These are phyloP conservation scores for Drosophila ironensis DNA, from an alignment of 1,140 invertebrate species.

Conservation along the genomic window DNA sequence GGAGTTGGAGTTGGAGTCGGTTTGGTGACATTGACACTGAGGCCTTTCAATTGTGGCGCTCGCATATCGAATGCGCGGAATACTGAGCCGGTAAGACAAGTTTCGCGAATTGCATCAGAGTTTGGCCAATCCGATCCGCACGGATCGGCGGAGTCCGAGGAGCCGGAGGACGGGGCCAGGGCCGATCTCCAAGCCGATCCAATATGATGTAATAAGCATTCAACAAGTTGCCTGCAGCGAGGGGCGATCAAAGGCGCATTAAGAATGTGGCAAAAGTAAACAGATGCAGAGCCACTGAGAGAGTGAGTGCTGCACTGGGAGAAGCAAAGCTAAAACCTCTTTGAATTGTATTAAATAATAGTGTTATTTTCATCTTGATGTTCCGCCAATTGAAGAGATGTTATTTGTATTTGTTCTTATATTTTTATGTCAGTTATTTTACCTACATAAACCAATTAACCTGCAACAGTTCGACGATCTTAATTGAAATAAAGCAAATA, in stretches of 20 bases:
- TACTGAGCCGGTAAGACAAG: slow-evolving; percentile 74
- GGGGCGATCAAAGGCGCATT: slow-evolving; percentile 57
- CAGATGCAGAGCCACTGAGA: slow-evolving; percentile 8
- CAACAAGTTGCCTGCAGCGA: slow-evolving; percentile 12
- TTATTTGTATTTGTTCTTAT: too few relatives aligned
- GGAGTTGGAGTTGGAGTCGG: background rate
- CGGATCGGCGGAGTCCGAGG: background rate
- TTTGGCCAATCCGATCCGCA: slow-evolving; percentile 10
- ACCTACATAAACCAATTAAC: too few relatives aligned
- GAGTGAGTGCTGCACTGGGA: slow-evolving; percentile 17
- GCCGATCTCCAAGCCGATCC: slow-evolving; percentile 23
- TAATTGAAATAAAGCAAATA: too few relatives aligned
- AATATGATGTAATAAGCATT: slow-evolving; percentile 72
- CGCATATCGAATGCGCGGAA: slow-evolving; percentile 69
- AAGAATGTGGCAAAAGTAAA: slow-evolving; percentile 45
- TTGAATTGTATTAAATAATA: too few relatives aligned
- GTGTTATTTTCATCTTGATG: too few relatives aligned
- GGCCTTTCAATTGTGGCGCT: slow-evolving; percentile 76
- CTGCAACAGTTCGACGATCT: too few relatives aligned
- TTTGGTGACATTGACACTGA: slow-evolving; percentile 75
- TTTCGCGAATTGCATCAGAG: slow-evolving; percentile 76
- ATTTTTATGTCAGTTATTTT: too few relatives aligned
- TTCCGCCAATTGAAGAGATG: too few relatives aligned
- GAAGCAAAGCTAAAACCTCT: background rate
- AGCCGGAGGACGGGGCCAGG: slow-evolving; percentile 1